These are phyloP conservation scores for Pseudorhombus dupliciocellatus DNA, from an alignment of 2,113 vertebrate genomes.

Conservation along the genomic window DNA sequence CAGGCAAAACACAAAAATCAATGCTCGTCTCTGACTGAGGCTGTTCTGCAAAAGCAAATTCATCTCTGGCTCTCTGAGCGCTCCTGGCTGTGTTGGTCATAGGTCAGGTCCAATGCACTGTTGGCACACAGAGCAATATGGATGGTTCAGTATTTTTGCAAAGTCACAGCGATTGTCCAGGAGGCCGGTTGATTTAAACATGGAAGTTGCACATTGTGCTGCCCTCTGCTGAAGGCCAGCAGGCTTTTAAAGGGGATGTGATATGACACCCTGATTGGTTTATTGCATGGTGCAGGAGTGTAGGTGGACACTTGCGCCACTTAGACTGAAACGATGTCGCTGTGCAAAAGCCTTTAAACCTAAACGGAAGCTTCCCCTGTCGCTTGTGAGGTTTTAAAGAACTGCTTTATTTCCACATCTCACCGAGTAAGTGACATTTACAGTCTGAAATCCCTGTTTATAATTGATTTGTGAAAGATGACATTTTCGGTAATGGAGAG, in stretches of 20 bases:
- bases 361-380: too few relatives aligned
- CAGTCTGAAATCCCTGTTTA: slow-evolving; percentile 4
- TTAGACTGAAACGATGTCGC: background rate
- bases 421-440: slow-evolving; percentile 19
- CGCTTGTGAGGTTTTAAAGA: background rate
- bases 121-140: background rate
- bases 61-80: background rate
- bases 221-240: too few relatives aligned
- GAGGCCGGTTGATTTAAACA: too few relatives aligned
- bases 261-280: background rate
- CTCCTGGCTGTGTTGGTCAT: background rate
- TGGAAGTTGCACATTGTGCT: too few relatives aligned
- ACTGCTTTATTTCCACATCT: background rate
- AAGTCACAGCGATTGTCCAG: too few relatives aligned
- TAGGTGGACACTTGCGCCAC: background rate
- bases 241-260: too few relatives aligned
- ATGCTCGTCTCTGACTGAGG: background rate
- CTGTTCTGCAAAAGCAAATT: background rate
- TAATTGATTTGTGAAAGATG: background rate
- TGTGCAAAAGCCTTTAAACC: too few relatives aligned
- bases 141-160: background rate
- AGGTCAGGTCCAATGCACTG: background rate
- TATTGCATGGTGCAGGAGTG: background rate
- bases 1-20: background rate
- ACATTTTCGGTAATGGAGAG: too few relatives aligned